Evolutionary conservation across 2,888 invertebrate species (phyloP), one percentile per base, ranked within the genome.

Genomic region (Vanessa cardui): DNA sequence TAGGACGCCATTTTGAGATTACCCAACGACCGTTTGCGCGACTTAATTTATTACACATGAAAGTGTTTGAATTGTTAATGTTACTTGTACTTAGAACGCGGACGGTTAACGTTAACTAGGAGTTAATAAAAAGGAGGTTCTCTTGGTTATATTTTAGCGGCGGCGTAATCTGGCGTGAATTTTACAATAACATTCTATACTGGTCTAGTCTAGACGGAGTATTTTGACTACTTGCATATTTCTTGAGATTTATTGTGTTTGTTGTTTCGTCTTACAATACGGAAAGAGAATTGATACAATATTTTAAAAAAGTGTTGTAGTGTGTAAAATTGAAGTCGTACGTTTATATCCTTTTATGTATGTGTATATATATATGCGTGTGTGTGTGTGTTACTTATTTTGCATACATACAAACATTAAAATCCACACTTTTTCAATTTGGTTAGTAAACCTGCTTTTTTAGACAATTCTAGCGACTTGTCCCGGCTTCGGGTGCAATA

Each of bases 1-100:
- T 83, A 82, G 80, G 82, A 83, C 83, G 85, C 87, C 88, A 88
- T 91, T 87, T 86, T 85, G 83, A 86, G 87, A 89, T 88, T 88
- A 83, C 83, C 80, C 80, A 74, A 80, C 80, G 76, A 78, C 82
- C 82, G 82, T 83, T 82, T 83, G 80, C 78, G 77, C 75, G 80
- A 81, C 80, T 84, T 87, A 90, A 91, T 90, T 90, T 90, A 91
- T 90, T 79, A 80, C 84, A 82, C 78, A 85, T 86, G 78, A 87
- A 89, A 89, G 86, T 87, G 89, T 88, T 88, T 89, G 88, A 89
- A 90, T 90, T 86, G 88, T 90, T 90, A 89, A 90, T 88, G 86
- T 84, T 77, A 71, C 79, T 78, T 77, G 76, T 80, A 82, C 81
- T 84, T 83, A 84, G 78, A 75, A 76, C 74, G 73, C 74, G 70